These are phyloP conservation scores for Kryphioiulus occultus DNA, from an alignment of 2,888 invertebrate genomes.

Conservation along the genomic window DNA sequence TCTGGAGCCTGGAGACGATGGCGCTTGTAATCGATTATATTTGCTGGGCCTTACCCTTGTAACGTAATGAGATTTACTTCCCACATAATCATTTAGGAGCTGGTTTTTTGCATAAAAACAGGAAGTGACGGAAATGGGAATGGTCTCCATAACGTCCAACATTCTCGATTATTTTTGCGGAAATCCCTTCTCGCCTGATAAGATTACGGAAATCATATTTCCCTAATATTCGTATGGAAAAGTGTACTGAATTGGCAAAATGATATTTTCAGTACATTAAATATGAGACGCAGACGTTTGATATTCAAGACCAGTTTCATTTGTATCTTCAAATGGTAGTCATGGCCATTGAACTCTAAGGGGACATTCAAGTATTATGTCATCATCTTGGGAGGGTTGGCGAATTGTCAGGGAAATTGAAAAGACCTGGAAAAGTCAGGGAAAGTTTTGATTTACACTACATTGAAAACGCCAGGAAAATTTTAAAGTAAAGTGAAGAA, in stretches of 20 bases:
- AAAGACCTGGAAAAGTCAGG: no score
- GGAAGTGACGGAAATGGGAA: not conserved
- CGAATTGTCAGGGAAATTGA: no score
- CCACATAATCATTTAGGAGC: not conserved
- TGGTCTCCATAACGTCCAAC: not conserved
- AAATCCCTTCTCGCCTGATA: not conserved
- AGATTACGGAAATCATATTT: not conserved
- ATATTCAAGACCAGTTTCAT: no score
- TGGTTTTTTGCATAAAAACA: not conserved
- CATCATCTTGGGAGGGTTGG: no score
- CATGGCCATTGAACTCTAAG: no score
- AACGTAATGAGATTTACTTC: not conserved
- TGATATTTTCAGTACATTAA: not conserved
- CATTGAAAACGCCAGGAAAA: no score
- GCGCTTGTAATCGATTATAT: not conserved
- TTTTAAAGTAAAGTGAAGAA: no score
- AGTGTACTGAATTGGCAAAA: not conserved
- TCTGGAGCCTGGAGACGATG: not conserved
- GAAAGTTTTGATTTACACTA: no score
- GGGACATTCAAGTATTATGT: no score
- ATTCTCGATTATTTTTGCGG: not conserved
- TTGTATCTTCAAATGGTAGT: no score
- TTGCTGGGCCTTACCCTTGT: not conserved
- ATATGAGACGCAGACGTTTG: not conserved
- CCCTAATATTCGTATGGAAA: not conserved